These are phyloP conservation scores for Rhadinocentrus ornatus DNA, from an alignment of 2,797 vertebrate genomes.

Conservation along the genomic window DNA sequence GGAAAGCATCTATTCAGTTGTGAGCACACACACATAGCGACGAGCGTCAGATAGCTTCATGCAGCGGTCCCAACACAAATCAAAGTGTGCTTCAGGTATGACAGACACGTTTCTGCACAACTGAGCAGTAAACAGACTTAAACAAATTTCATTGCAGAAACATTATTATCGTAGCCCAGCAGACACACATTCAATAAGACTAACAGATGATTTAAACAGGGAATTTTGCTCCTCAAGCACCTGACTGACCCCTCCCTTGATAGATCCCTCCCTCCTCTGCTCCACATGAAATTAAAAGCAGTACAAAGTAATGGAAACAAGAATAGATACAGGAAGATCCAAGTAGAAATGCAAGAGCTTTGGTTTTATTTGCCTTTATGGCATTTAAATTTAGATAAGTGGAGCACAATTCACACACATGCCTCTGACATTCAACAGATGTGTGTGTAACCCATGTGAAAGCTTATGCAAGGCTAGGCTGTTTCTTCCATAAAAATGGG, in stretches of 20 bases:
- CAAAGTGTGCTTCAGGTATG: constrained; percentile 53
- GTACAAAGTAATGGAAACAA: constrained; percentile 19
- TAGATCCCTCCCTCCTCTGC: not conserved
- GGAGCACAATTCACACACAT: not conserved
- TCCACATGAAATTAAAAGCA: no score
- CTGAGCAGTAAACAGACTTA: constrained; percentile 50
- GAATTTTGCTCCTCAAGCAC: constrained; percentile 46
- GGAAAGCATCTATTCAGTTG: constrained; percentile 65
- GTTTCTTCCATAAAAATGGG: constrained; percentile 56
- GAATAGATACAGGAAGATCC: constrained; percentile 57
- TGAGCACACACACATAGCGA: constrained; percentile 13
- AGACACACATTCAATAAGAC: no score
- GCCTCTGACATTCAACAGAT: constrained; percentile 6
- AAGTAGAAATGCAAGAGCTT: constrained; percentile 4
- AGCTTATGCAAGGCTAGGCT: constrained; percentile 13
- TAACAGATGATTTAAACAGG: not conserved
- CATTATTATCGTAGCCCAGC: no score
- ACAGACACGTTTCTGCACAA: constrained; percentile 38
- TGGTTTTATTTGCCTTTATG: constrained; percentile 9
- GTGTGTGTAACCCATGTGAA: constrained; percentile 18
- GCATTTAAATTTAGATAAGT: constrained; percentile 12
- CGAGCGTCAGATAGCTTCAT: constrained; percentile 11
- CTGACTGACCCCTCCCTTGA: constrained; percentile 3
- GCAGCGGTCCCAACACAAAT: constrained; percentile 40
- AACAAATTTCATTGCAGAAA: not conserved